Base-by-base conservation (phyloP, 2,797 vertebrate species). In the Hybognathus amarus region DNA sequence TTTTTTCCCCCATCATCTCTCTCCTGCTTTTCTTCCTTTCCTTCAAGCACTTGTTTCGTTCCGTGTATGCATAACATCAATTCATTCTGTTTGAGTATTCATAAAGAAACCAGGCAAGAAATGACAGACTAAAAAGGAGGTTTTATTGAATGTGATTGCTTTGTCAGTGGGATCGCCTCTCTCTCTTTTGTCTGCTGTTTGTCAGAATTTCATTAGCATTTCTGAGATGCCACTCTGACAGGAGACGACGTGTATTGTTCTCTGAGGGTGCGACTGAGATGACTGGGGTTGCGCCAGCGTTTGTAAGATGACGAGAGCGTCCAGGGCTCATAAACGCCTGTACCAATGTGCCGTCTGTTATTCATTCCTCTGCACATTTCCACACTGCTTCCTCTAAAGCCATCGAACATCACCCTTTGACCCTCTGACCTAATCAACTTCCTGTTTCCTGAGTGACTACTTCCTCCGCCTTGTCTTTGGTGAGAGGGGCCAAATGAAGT, bases 161-260 rank as follows among this genome's bases (percentile, higher is more conserved):
- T 76, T 73, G 77, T 79, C 85, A 64, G 63, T 86, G 73, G 73
- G 64, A 77, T 70, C 64, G 50, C 17, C 82, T 80, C 82, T 50
- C 66, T 80, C 77, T 80, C 71, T 85, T 75, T 80, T 84, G 78
- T 84, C 82, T 86, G 69, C 64, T 74, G 45, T 75, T 83, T 86
- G 77, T 86, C 85, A 83, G 71, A 84, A 73, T 81, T 79, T 80
- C 79, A 76, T 84, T 84, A 86, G 77, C 85, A 77, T 86, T 70
- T 80, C 50, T 47, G 45, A 47, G 73, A 76, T 64, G 66, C 64
- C 66, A 63, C 75, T 59, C 59, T 82, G 85, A 83, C 76, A 74
- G 75, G 69, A 76, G 71, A 68, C 63, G 63, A 68, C 40, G 10
- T 40, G 71, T 50, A 76, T 83, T 83, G 81, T 83, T 83, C 71